Evolutionary conservation across 2,113 vertebrate species (phyloP).

Genomic region (Lipophrys pholis): DNA sequence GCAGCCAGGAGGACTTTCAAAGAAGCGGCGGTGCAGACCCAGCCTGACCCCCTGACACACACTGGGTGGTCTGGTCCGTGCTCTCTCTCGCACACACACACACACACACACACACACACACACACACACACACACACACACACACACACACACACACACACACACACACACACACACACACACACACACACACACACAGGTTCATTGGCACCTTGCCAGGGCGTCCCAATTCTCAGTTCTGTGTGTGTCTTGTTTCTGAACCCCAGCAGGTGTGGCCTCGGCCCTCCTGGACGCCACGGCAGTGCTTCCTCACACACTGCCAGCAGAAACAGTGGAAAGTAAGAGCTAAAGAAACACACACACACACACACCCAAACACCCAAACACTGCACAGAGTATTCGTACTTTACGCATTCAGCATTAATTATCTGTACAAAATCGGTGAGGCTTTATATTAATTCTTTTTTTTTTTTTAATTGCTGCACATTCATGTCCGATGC

Average conservation of each 20-base stretch:
- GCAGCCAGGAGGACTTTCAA: conserved; percentile 40
- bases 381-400: neutral
- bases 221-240: neutral
- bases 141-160: too few relatives aligned
- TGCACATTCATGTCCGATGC: too few relatives aligned
- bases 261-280: conserved; percentile 40
- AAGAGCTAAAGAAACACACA: conserved; percentile 28
- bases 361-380: neutral
- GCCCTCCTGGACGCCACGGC: conserved; percentile 78
- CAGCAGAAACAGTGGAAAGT: conserved; percentile 88
- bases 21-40: conserved; percentile 86
- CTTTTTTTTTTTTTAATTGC: too few relatives aligned
- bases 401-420: too few relatives aligned
- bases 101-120: too few relatives aligned
- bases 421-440: too few relatives aligned
- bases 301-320: conserved; percentile 76
- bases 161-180: too few relatives aligned
- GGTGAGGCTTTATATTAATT: too few relatives aligned
- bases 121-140: too few relatives aligned
- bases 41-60: conserved; percentile 41
- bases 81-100: too few relatives aligned
- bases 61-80: conserved; percentile 82
- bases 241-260: neutral
- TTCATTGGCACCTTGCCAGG: too few relatives aligned
- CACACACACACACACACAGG: too few relatives aligned